phyloP scores from a whole-genome alignment of 92 coral and sea anemone genomes.

The Epizoanthus illoricatus region DNA sequence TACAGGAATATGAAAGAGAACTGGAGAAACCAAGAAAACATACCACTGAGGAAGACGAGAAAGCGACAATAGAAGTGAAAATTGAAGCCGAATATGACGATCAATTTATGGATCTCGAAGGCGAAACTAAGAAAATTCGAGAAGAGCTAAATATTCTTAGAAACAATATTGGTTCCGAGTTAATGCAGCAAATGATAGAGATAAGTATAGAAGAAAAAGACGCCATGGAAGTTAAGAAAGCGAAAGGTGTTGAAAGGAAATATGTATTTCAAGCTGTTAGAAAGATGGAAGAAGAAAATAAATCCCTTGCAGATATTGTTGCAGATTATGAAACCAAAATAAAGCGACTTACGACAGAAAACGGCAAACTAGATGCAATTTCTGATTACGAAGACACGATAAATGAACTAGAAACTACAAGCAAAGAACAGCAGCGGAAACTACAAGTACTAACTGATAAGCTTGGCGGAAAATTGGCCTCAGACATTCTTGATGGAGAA shows the following conservation, averaged over 20 bases:
- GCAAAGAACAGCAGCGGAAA: background rate
- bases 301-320: conserved; percentile 53
- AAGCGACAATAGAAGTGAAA: background rate
- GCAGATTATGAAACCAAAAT: conserved; percentile 36
- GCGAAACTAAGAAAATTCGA: conserved; percentile 2
- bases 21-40: background rate
- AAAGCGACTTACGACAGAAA: conserved; percentile 12
- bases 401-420: conserved; percentile 21
- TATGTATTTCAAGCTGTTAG: background rate
- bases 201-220: background rate
- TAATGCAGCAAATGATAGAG: conserved; percentile 21
- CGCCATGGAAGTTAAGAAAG: background rate
- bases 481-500: conserved; percentile 7
- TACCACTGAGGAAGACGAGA: background rate
- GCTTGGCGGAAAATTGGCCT: conserved; percentile 38
- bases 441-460: conserved; percentile 4
- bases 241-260: background rate
- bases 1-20: background rate
- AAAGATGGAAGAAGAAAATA: conserved; percentile 40
- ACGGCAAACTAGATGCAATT: conserved; percentile 14
- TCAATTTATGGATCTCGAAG: background rate
- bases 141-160: conserved; percentile 4
- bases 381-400: conserved; percentile 35
- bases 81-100: conserved; percentile 25
- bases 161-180: conserved; percentile 28